Evolutionary conservation across 2,888 invertebrate species (phyloP).

Genomic region (Philaethria dido): DNA sequence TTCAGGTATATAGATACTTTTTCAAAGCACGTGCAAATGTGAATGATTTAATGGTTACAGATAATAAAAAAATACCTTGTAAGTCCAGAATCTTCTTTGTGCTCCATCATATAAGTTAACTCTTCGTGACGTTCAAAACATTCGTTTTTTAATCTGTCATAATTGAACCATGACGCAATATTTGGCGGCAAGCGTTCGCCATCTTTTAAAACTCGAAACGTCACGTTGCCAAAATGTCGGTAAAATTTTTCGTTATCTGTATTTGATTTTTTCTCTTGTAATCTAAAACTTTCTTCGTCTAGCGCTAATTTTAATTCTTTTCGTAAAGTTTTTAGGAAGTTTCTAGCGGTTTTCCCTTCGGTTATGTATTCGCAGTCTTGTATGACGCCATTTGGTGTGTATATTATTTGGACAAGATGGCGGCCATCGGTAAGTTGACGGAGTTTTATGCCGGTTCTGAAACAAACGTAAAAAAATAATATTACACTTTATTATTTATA

Average conservation of each 20-base stretch:
- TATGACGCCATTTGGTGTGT: slow-evolving; percentile 83
- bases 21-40: slow-evolving; percentile 21
- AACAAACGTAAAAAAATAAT: slow-evolving; percentile 63
- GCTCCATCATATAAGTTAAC: slow-evolving; percentile 67
- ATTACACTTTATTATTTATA: too few species aligned
- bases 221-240: slow-evolving; percentile 80
- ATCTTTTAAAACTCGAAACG: slow-evolving; percentile 79
- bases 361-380: slow-evolving; percentile 88
- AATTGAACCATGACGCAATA: slow-evolving; percentile 83
- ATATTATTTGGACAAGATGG: slow-evolving; percentile 88
- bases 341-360: slow-evolving; percentile 78
- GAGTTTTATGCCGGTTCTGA: slow-evolving; percentile 82
- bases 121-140: slow-evolving; percentile 78
- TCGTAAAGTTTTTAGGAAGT: slow-evolving; percentile 84
- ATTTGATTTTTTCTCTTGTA: slow-evolving; percentile 56
- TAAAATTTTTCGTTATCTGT: slow-evolving; percentile 64
- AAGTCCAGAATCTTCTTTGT: slow-evolving; percentile 60
- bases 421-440: slow-evolving; percentile 88
- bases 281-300: slow-evolving; percentile 66
- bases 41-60: not conserved
- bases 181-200: slow-evolving; percentile 76
- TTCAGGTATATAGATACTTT: slow-evolving; percentile 4
- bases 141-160: slow-evolving; percentile 81
- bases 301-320: slow-evolving; percentile 80
- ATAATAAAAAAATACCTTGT: slow-evolving; percentile 60